These are phyloP conservation scores for Hystrix cristata DNA, from an alignment of 2,113 vertebrate genomes.

Conservation along the genomic window DNA sequence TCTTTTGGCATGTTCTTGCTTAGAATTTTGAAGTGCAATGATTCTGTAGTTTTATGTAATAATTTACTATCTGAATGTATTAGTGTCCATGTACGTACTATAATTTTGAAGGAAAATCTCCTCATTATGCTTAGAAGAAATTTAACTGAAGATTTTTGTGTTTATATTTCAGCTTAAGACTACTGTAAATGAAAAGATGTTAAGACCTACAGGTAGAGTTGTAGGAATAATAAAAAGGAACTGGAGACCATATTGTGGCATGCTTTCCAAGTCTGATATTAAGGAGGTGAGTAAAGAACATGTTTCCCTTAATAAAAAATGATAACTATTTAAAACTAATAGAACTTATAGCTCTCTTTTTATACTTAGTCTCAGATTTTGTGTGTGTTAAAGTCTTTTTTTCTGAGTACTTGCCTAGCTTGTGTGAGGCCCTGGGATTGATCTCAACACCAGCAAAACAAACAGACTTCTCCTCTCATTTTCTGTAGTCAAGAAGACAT, in stretches of 20 bases:
- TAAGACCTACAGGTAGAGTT: slow-evolving; percentile 94
- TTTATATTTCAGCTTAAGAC: slow-evolving; percentile 88
- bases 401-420: not conserved
- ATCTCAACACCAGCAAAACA: not conserved
- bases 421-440: not conserved
- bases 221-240: slow-evolving; percentile 98
- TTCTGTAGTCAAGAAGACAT: slow-evolving; percentile 94
- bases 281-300: slow-evolving; percentile 92
- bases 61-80: slow-evolving; percentile 42
- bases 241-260: slow-evolving; percentile 98
- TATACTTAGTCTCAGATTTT: not conserved
- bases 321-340: not conserved
- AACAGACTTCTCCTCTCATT: slow-evolving; percentile 3
- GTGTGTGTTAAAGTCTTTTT: not conserved
- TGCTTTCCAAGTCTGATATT: slow-evolving; percentile 95
- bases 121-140: not conserved
- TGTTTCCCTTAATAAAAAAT: not conserved
- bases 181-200: slow-evolving; percentile 85
- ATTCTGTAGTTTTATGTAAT: slow-evolving; percentile 70
- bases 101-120: slow-evolving; percentile 31
- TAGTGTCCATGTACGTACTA: not conserved
- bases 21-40: slow-evolving; percentile 72
- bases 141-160: slow-evolving; percentile 36
- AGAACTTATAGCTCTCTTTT: not conserved
- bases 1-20: not conserved